phyloP scores from a whole-genome alignment of 2,888 invertebrate genomes.

The Hartigia nigra region DNA sequence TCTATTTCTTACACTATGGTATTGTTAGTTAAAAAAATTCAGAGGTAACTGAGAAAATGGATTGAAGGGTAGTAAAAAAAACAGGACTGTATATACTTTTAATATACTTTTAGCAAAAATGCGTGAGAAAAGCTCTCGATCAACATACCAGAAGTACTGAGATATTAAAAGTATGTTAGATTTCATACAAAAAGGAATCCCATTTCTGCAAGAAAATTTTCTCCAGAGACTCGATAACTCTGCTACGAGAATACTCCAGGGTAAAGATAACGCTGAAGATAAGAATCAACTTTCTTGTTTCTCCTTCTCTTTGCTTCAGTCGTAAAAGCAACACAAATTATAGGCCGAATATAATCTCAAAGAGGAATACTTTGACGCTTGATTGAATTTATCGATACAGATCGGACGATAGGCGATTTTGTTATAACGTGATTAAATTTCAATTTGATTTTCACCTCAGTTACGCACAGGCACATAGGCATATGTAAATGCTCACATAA shows the following conservation, averaged over 20 bases:
- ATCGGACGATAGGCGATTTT: not conserved
- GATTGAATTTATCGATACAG: not conserved
- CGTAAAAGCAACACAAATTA: not conserved
- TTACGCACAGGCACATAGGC: not conserved
- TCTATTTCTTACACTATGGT: too few species aligned
- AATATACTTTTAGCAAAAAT: not conserved
- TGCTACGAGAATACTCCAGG: not conserved
- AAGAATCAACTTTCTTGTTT: not conserved
- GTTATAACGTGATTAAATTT: not conserved
- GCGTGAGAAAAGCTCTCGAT: not conserved
- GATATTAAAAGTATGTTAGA: not conserved
- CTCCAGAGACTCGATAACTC: not conserved
- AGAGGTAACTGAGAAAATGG: not conserved
- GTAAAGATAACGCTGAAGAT: not conserved
- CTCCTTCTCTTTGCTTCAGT: not conserved
- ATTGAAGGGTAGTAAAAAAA: not conserved
- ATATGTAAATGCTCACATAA: not conserved
- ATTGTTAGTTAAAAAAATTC: too few species aligned
- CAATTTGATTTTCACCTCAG: not conserved
- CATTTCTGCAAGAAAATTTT: not conserved
- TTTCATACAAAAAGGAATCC: not conserved
- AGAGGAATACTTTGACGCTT: not conserved
- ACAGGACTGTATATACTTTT: not conserved
- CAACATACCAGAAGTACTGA: not conserved
- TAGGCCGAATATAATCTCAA: not conserved